phyloP scores from a whole-genome alignment of 2,797 vertebrate genomes.

The Heteromormyrus szaboi region DNA sequence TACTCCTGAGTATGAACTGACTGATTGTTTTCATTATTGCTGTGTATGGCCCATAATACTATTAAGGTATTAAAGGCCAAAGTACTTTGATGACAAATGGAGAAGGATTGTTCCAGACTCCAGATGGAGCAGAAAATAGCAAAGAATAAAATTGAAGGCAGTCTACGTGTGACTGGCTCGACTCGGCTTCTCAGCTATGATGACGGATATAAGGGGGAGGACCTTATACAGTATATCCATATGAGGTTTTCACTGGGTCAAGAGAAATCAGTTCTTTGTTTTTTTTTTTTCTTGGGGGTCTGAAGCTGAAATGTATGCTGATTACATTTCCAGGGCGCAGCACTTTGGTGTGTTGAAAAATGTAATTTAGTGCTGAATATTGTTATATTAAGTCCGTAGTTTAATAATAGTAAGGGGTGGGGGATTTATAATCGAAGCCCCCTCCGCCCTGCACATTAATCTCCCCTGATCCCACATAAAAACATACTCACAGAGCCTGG shows the following conservation, averaged over 20 bases:
- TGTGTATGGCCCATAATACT: background rate
- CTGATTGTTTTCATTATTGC: background rate
- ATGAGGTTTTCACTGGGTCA: background rate
- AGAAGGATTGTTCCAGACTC: background rate
- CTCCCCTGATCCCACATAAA: background rate
- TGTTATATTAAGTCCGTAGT: slow-evolving; percentile 6
- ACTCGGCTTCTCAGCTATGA: background rate
- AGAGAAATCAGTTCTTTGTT: background rate
- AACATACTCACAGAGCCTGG: background rate
- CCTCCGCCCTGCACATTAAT: background rate
- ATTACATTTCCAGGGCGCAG: background rate
- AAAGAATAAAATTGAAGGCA: background rate
- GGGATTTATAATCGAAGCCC: background rate
- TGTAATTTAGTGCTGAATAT: background rate
- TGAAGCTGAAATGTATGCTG: background rate
- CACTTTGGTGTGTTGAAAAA: background rate
- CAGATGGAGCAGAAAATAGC: background rate
- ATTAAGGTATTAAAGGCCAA: background rate
- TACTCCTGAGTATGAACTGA: background rate
- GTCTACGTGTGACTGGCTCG: background rate
- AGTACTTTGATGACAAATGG: background rate
- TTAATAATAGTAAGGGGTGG: background rate
- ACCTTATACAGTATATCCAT: background rate
- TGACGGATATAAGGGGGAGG: background rate
- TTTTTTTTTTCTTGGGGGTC: background rate